Evolutionary conservation across 2,888 invertebrate species (phyloP).

Genomic region (Heliconius aoede): DNA sequence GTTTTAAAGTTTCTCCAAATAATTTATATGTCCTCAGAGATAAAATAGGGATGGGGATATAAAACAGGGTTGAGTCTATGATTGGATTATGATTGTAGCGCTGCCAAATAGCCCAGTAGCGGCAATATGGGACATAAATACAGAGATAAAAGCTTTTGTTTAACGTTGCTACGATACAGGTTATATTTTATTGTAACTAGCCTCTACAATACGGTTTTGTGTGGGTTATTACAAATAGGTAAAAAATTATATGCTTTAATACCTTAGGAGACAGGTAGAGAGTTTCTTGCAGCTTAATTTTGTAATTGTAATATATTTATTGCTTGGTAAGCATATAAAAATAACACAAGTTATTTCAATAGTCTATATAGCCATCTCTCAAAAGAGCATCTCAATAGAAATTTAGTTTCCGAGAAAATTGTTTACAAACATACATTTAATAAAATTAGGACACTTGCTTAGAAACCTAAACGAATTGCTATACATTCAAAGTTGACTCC

Average conservation of each 20-base stretch:
- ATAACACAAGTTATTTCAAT: too few relatives aligned
- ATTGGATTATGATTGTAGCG: constrained; percentile 46
- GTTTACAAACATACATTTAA: background rate
- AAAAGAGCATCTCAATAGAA: background rate
- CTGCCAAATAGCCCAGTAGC: constrained; percentile 45
- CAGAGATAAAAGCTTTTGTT: constrained; percentile 47
- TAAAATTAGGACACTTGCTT: too few relatives aligned
- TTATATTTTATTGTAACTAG: constrained; percentile 7
- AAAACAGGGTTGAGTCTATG: constrained; percentile 33
- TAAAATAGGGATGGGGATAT: constrained; percentile 25
- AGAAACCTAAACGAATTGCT: too few relatives aligned
- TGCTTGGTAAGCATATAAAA: too few relatives aligned
- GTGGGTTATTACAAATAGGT: background rate
- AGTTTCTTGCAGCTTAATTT: too few relatives aligned
- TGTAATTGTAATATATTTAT: too few relatives aligned
- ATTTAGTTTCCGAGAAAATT: background rate
- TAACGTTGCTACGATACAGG: constrained; percentile 31
- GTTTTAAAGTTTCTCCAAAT: constrained; percentile 6
- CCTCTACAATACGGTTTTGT: background rate
- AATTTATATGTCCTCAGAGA: constrained; percentile 26
- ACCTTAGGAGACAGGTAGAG: too few relatives aligned
- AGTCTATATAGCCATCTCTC: too few relatives aligned
- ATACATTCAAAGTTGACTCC: background rate
- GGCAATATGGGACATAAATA: constrained; percentile 44
- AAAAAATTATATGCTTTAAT: background rate